phyloP scores from a whole-genome alignment of 2,888 invertebrate genomes.

The Lydus trimaculatus region DNA sequence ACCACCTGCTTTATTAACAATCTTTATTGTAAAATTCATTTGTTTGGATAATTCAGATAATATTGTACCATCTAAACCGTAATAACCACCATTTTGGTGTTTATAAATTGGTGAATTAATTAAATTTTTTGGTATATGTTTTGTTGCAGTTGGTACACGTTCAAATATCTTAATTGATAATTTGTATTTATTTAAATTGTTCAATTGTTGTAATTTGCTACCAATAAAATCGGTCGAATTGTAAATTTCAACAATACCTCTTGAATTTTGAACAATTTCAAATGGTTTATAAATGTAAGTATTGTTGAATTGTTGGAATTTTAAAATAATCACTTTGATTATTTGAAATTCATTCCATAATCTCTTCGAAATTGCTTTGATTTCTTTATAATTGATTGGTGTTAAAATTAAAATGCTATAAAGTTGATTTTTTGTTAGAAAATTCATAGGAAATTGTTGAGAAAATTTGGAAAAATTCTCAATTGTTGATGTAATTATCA shows the following conservation, averaged over 20 bases:
- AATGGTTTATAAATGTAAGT: conserved; percentile 37
- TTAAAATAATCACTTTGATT: conserved; percentile 20
- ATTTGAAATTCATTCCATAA: conserved; percentile 33
- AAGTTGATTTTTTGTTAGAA: background rate
- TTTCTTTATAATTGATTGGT: background rate
- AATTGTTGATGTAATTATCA: background rate
- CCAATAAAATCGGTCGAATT: conserved; percentile 16
- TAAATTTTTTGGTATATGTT: conserved; percentile 9
- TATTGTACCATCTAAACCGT: conserved; percentile 55
- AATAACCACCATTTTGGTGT: conserved; percentile 35
- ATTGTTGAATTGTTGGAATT: conserved; percentile 26
- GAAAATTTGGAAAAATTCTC: background rate
- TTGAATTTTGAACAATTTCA: conserved; percentile 12
- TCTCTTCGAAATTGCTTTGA: conserved; percentile 11
- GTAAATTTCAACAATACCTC: conserved; percentile 23
- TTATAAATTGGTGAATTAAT: conserved; percentile 21
- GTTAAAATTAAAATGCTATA: background rate
- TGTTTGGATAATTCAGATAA: conserved; percentile 48
- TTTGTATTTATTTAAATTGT: conserved; percentile 52
- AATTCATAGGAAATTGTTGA: background rate
- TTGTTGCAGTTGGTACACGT: conserved; percentile 32
- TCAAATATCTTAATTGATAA: conserved; percentile 53
- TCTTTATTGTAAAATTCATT: conserved; percentile 52
- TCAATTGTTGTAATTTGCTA: conserved; percentile 24
- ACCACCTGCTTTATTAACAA: background rate